Evolutionary conservation across 2,797 vertebrate species (phyloP).

Genomic region (Thalassophryne amazonica): DNA sequence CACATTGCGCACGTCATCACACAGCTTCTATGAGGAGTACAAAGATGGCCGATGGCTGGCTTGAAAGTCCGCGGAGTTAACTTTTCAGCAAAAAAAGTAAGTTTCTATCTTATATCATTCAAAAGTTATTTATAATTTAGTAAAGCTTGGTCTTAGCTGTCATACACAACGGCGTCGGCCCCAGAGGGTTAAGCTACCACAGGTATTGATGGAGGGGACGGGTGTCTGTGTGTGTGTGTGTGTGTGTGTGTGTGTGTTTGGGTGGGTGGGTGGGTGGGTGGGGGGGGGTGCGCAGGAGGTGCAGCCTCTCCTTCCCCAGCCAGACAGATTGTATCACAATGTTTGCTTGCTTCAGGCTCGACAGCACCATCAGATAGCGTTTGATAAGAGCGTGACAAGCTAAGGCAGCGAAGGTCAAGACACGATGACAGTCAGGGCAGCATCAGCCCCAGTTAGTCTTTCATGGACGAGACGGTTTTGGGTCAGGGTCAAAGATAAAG

Average conservation of each 20-base stretch:
- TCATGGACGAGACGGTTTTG: background rate
- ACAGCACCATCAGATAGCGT: constrained; percentile 45
- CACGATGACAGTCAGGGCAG: constrained; percentile 28
- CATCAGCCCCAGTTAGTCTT: constrained; percentile 12
- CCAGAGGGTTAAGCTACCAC: constrained; percentile 10
- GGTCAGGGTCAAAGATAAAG: constrained; percentile 28
- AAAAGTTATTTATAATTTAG: no score
- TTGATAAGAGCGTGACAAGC: constrained; percentile 52
- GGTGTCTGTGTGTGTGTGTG: no score
- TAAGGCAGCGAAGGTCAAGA: constrained; percentile 54
- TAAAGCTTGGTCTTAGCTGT: no score
- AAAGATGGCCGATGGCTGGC: no score
- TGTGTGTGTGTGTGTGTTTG: no score
- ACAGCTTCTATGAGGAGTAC: no score
- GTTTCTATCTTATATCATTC: no score
- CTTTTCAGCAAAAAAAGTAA: no score
- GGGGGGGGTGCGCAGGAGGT: background rate
- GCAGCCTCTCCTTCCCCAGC: constrained; percentile 24
- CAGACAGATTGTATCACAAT: constrained; percentile 42
- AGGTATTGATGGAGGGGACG: constrained; percentile 16
- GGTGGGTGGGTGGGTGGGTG: no score
- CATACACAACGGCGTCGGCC: no score
- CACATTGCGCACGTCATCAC: no score
- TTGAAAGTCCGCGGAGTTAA: no score
- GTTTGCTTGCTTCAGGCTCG: constrained; percentile 28